Percentiles rank a stretch among this genome's conserved stretches.
Conservation (phyloP, 2,797 vertebrate species). For the Urophycis tenuis region DNA sequence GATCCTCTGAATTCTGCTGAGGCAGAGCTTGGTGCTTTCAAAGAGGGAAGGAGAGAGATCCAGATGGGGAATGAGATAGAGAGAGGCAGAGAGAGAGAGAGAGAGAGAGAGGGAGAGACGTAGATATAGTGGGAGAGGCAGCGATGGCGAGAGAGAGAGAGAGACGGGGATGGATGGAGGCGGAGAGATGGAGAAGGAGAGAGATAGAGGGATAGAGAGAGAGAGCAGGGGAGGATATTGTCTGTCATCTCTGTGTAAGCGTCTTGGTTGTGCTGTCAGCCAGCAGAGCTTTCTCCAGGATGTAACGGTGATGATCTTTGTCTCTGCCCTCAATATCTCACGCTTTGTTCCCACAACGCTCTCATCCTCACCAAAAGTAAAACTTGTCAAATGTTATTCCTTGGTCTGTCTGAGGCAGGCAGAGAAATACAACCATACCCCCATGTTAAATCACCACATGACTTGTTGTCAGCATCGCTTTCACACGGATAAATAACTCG, state of each 20-base stretch:
- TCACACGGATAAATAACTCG: neutral
- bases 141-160: neutral
- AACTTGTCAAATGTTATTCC: neutral
- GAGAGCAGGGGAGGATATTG: neutral
- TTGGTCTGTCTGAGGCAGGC: neutral
- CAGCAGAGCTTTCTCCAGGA: slow-evolving; percentile 26
- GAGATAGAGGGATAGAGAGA: neutral
- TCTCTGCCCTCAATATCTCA: slow-evolving; percentile 24
- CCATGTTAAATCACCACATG: slow-evolving; percentile 33
- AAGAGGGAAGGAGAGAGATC: slow-evolving; percentile 60
- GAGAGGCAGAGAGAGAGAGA: slow-evolving; percentile 2
- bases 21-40: slow-evolving; percentile 55
- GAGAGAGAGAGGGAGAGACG: neutral
- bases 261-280: slow-evolving; percentile 42
- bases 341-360: neutral
- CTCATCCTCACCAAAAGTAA: slow-evolving; percentile 6
- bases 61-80: slow-evolving; percentile 10
- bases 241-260: slow-evolving; percentile 7
- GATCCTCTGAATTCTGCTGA: slow-evolving; percentile 75
- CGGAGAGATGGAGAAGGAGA: neutral
- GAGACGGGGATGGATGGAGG: neutral
- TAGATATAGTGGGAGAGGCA: neutral
- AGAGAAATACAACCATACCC: slow-evolving; percentile 60
- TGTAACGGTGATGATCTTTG: slow-evolving; percentile 38
- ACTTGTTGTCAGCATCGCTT: neutral